Percentiles rank a stretch among this genome's conserved stretches.
Conservation (phyloP, 2,113 vertebrate genomes). For the Balaeniceps rex region DNA sequence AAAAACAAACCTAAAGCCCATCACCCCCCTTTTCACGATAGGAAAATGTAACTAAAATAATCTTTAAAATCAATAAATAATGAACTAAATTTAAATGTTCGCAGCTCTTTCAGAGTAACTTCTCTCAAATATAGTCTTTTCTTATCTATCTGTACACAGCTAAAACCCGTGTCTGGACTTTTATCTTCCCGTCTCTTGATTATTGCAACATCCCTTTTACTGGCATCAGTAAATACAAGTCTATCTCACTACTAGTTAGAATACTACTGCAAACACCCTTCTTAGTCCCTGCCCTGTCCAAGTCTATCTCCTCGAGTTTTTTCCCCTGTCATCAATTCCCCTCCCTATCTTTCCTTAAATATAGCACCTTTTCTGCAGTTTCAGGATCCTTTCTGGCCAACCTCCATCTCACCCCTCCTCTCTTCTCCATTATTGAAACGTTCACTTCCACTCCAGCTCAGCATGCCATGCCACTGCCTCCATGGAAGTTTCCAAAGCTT, state of each 20-base stretch:
- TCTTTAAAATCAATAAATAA: neutral
- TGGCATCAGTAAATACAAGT: neutral
- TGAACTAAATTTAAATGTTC: neutral
- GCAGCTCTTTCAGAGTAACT: neutral
- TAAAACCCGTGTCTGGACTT: neutral
- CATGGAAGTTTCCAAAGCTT: neutral
- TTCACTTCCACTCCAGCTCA: neutral
- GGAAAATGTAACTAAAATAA: neutral
- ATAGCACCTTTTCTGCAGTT: neutral
- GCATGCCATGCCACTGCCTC: neutral
- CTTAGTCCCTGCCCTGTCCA: neutral
- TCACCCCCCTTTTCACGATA: accelerated
- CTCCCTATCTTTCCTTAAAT: neutral
- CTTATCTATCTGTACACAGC: neutral
- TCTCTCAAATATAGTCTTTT: neutral
- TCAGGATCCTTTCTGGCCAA: neutral
- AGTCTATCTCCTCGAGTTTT: neutral
- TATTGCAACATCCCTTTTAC: neutral
- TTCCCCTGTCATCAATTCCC: neutral
- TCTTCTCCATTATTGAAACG: neutral
- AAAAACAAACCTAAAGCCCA: neutral
- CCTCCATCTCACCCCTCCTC: neutral
- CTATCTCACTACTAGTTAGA: neutral
- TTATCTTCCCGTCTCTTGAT: neutral
- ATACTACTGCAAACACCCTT: neutral